Evolutionary conservation across 2,888 invertebrate genomes (phyloP), one percentile per base, ranked within the genome.

Genomic region (Pterostichus niger): DNA sequence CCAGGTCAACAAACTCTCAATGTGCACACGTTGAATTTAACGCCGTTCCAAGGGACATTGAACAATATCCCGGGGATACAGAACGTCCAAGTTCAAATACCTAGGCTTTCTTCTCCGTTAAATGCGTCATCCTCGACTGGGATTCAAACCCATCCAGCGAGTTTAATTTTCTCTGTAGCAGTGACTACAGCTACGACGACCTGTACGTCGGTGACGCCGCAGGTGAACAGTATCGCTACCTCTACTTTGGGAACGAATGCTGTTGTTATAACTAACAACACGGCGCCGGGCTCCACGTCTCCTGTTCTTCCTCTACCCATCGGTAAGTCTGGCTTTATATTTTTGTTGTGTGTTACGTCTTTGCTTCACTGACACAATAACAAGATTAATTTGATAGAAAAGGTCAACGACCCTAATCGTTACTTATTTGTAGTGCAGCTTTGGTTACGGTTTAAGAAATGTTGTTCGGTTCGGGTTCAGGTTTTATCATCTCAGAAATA

Each of bases 81-180:
- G 89, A 96, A 95, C 89, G 95, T 95, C 79, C 95, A 95, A 91
- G 93, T 92, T 77, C 96, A 96, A 88, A 94, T 97, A 87, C 95
- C 96, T 10, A 96, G 96, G 54, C 93, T 97, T 82, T 93, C 96
- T n/a, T 96, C 96, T 86, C 96, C 96, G 4, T 90, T 96, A 84
- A 94, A 94, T 86, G 94, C 94, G 85, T 94, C 95, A 52, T 93
- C 95, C 44, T 93, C 94, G 46, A 86, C 91, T 88, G 87, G 91
- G 88, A 85, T 93, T 89, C 89, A 93, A 88, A 90, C 90, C 68
- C 88, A 88, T 84, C 88, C 89, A 0, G 87, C 89, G 15, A 88
- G 89, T 84, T 85, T 90, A 82, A 86, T 90, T 44, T 89, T 90
- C 76, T 89, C 90, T n/a, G 85, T 90, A 75, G 90, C 90, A 10